Base-by-base conservation (phyloP, 2,888 invertebrate species). In the Galerucella calmariensis region DNA sequence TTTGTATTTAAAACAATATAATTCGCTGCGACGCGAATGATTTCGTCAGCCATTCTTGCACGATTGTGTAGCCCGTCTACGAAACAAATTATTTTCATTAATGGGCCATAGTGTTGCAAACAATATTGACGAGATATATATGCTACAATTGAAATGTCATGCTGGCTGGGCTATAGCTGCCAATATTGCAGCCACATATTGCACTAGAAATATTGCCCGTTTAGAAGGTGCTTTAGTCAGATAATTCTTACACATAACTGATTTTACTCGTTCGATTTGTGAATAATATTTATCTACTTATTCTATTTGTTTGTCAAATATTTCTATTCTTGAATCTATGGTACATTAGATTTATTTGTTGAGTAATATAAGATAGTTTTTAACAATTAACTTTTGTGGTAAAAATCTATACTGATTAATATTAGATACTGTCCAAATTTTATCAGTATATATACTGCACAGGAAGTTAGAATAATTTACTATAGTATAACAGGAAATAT, bases 401-500 rank as follows among this genome's bases (percentile, higher is more conserved):
- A 51, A n/a, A 16, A 51, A 51, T 51, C 51, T 51, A 51, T 51
- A 41, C 5, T 51, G 6, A 14, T n/a, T 51, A n/a, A 51, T 14
- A 12, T 14, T 8, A n/a, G 14, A 51, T 14, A 51, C 6, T 56
- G 20, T 20, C 56, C 56, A 56, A 56, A 20, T 56, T 56, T 20
- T 20, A 56, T 56, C 56, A 20, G 56, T 56, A 56, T 16, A 53
- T 2, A 4, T 35, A 41, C 16, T 56, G 20, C 9, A 16, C 20
- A 20, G 56, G 48, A 56, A 20, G 16, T 56, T 16, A 1, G 56
- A 56, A 56, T 56, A 56, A 16, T 16, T 14, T 48, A n/a, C 14
- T 51, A 24, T 58, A 58, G 24, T 20, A 24, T 16, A 58, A 20
- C 20, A 59, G 12, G 58, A 16, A 78, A 77, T 41, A 79, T 20